These are phyloP conservation scores for Metacarcinus magister DNA, from an alignment of 2,888 invertebrate genomes.

Conservation along the genomic window DNA sequence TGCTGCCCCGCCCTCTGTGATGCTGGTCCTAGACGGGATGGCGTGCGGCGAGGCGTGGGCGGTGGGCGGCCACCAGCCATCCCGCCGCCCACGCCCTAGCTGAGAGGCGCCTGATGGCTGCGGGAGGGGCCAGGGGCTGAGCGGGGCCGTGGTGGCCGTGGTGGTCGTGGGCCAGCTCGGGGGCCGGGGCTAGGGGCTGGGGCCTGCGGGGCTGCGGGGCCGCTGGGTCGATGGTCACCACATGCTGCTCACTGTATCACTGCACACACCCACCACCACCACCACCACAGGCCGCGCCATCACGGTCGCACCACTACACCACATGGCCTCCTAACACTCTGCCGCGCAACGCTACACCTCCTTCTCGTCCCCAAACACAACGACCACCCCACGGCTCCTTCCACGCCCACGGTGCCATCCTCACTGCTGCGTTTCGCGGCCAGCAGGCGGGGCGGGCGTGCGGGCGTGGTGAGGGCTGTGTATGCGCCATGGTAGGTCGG, in stretches of 20 bases:
- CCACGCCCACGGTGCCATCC: conserved; percentile 60
- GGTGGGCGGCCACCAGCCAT: conserved; percentile 66
- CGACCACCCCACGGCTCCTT: conserved; percentile 36
- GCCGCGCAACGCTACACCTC: conserved; percentile 51
- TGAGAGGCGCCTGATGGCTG: conserved; percentile 50
- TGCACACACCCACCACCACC: conserved; percentile 64
- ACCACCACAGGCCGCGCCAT: conserved; percentile 56
- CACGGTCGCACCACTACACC: conserved; percentile 69
- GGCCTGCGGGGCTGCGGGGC: conserved; percentile 59
- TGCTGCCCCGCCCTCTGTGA: conserved; percentile 41
- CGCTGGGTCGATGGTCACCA: conserved; percentile 71
- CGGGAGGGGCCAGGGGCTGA: conserved; percentile 40
- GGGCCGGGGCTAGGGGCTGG: conserved; percentile 44
- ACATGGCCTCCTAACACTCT: conserved; percentile 56
- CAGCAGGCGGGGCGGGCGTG: conserved; percentile 63
- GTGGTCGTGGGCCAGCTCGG: conserved; percentile 50
- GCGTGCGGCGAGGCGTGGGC: neutral
- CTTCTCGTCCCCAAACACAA: conserved; percentile 45
- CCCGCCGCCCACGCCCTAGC: conserved; percentile 67
- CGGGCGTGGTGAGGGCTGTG: conserved; percentile 73
- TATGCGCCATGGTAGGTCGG: conserved; percentile 72
- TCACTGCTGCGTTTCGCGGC: neutral
- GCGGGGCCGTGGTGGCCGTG: conserved; percentile 54
- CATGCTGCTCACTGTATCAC: conserved; percentile 74
- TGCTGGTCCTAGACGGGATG: conserved; percentile 23